Base-by-base conservation (phyloP, 2,797 vertebrate species). In the Oryzias dopingdopingensis region DNA sequence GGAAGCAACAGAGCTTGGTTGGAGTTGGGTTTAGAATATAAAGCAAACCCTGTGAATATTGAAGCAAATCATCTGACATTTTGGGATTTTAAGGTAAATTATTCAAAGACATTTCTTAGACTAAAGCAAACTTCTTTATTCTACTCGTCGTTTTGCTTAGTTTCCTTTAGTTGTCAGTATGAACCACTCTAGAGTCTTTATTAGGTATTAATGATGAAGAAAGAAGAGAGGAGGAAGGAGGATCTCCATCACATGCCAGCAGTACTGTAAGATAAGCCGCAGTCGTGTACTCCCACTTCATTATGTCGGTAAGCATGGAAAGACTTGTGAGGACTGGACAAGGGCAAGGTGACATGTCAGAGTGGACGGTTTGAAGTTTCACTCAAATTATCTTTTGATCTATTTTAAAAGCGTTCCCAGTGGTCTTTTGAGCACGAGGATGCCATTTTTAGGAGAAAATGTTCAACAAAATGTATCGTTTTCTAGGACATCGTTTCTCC, bases 281-380 rank as follows among this genome's bases (percentile, higher is more conserved):
- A 23, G 42, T 15, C 42, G 13, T 46, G 22, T 24, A 54, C 52
- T 49, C 32, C 49, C 40, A 61, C 56, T 22, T 14, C 22, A 42
- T 53, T 23, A 60, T 15, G 23, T 14, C 40, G 24, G 67, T 7
- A 20, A 64, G 43, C 62, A 10, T 5, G 26, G 2, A 48, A 58
- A 47, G 24, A 72, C 29, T 41, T 59, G 69, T 59, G 23, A 18
- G 52, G 65, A 54, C 52, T 41, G 1, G 42, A 10, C 63, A 43
- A 65, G 73, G 70, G 49, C 72, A 72, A 46, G 50, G 29, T 75
- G 60, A 82, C 75, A 73, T 10, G 50, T 29, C 6, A 16, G 37
- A 48, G 47, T 7, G 51, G 42, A 58, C 59, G 26, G 26, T 42
- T 16, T 62, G 62, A 44, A 47, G 59, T 75, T 49, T 48, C 40